Percentiles rank a stretch among this genome's conserved stretches.
phyloP scores from a whole-genome alignment of 2,113 vertebrate genomes.

The Paraplagusia blochii region DNA sequence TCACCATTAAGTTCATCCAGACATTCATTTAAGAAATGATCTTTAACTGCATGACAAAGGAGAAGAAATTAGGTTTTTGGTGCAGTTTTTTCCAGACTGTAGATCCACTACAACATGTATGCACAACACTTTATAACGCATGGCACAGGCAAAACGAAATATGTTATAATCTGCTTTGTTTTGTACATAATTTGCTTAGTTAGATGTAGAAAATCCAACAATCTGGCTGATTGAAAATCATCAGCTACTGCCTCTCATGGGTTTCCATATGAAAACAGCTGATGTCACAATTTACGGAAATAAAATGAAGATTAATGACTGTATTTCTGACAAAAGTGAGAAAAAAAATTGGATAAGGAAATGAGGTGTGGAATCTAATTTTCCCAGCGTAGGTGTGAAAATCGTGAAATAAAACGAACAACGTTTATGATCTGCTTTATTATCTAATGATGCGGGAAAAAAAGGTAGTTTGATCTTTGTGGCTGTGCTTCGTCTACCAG shows the following conservation, averaged over 20 bases:
- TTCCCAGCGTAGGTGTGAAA: slow-evolving; percentile 9
- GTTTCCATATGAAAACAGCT: slow-evolving; percentile 36
- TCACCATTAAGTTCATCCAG: too few relatives aligned
- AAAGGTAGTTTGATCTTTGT: too few relatives aligned
- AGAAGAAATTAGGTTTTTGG: too few relatives aligned
- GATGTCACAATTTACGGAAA: slow-evolving; percentile 31
- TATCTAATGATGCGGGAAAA: not conserved
- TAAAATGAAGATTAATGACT: slow-evolving; percentile 35
- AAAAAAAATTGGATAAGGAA: slow-evolving; percentile 27
- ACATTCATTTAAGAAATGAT: too few relatives aligned
- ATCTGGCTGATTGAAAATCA: slow-evolving; percentile 48
- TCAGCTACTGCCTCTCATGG: slow-evolving; percentile 15
- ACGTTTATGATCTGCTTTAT: slow-evolving; percentile 12
- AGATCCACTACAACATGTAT: too few relatives aligned
- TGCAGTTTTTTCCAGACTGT: too few relatives aligned
- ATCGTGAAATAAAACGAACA: not conserved
- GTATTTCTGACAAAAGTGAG: slow-evolving; percentile 30
- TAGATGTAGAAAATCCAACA: slow-evolving; percentile 38
- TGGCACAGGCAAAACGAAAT: not conserved
- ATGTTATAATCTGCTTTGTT: slow-evolving; percentile 5
- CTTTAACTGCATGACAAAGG: too few relatives aligned
- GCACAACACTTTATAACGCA: too few relatives aligned
- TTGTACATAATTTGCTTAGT: not conserved
- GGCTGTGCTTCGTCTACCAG: too few relatives aligned
- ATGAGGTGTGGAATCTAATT: slow-evolving; percentile 18